Conservation (phyloP, 2,113 vertebrate genomes). For the Pteronura brasiliensis region DNA sequence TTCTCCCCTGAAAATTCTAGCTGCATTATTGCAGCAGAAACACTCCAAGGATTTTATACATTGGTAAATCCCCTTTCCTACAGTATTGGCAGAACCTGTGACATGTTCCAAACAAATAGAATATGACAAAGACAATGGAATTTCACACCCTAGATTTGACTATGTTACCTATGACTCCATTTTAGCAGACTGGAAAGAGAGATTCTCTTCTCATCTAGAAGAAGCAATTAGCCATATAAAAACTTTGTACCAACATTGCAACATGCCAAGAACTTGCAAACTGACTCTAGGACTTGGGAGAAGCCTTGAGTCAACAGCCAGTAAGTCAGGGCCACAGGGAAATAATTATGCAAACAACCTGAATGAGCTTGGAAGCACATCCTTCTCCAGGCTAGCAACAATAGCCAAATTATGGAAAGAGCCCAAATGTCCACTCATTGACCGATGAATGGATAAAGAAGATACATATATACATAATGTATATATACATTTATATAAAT, state of each 20-base stretch:
- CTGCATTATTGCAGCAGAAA: background rate
- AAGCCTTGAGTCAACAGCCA: background rate
- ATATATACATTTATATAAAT: background rate
- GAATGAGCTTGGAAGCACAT: background rate
- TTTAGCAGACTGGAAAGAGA: background rate
- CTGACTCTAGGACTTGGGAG: background rate
- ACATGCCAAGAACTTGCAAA: background rate
- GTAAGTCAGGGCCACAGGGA: background rate
- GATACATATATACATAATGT: background rate
- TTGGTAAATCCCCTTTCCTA: background rate
- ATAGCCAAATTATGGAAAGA: background rate
- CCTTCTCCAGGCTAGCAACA: background rate
- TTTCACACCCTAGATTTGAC: background rate
- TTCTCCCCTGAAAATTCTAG: background rate
- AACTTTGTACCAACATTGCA: background rate
- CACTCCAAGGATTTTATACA: background rate
- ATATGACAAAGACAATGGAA: background rate
- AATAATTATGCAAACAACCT: background rate
- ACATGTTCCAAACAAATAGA: background rate
- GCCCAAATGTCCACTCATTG: background rate
- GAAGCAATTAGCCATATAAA: background rate
- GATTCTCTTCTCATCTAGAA: background rate
- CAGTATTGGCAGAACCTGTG: background rate
- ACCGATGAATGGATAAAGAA: background rate
- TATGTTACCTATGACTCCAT: background rate